Conservation (phyloP, 2,888 invertebrate genomes). For the Drosophila kokeensis region DNA sequence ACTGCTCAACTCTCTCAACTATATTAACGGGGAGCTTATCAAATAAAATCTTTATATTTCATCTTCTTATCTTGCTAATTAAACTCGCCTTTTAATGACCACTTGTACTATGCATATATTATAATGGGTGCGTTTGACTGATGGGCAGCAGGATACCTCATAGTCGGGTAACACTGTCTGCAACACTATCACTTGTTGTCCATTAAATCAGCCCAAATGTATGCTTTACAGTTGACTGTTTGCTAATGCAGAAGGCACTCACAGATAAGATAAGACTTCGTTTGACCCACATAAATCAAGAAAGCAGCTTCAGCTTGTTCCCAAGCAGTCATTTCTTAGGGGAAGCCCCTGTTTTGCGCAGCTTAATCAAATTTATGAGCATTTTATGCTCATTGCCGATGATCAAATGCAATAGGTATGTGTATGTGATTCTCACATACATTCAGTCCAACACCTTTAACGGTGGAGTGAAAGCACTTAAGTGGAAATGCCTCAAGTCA, state of each 20-base stretch:
- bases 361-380: conserved; percentile 76
- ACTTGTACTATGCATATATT: not conserved
- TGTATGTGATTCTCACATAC: conserved; percentile 61
- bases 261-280: conserved; percentile 11
- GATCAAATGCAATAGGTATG: conserved; percentile 73
- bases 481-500: conserved; percentile 77
- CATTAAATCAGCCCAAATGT: conserved; percentile 9
- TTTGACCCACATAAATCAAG: conserved; percentile 63
- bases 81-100: not conserved
- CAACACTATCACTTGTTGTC: not conserved
- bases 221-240: conserved; percentile 8
- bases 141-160: not conserved
- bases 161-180: no score
- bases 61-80: not conserved
- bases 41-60: conserved; percentile 3
- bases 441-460: conserved; percentile 71
- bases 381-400: conserved; percentile 69
- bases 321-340: not conserved
- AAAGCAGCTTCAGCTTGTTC: conserved; percentile 1
- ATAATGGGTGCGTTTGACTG: not conserved
- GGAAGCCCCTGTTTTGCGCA: conserved; percentile 24
- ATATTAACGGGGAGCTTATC: not conserved
- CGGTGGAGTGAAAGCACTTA: conserved; percentile 72
- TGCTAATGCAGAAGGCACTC: conserved; percentile 22
- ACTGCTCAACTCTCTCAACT: not conserved